phyloP scores from a whole-genome alignment of 2,113 vertebrate genomes.

The Podarcis raffonei region DNA sequence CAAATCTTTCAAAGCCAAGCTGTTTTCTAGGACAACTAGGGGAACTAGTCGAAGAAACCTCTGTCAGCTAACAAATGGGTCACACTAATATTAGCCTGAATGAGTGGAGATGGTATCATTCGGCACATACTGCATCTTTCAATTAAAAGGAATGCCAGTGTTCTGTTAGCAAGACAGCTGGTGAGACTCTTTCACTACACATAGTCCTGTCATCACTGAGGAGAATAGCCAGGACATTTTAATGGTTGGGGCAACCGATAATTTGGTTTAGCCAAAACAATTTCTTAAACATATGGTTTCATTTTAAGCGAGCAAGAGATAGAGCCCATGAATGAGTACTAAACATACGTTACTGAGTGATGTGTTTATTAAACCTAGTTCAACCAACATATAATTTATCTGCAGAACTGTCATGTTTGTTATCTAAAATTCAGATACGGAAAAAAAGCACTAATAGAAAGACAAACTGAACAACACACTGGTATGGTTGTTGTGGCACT shows the following conservation, averaged over 20 bases:
- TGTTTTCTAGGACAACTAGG: constrained; percentile 51
- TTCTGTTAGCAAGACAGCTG: constrained; percentile 75
- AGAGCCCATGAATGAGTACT: constrained; percentile 49
- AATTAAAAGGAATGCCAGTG: constrained; percentile 72
- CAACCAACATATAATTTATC: constrained; percentile 34
- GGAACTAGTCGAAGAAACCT: constrained; percentile 53
- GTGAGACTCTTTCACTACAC: constrained; percentile 71
- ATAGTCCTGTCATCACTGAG: constrained; percentile 72
- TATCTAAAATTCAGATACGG: constrained; percentile 23
- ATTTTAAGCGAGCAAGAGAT: constrained; percentile 52
- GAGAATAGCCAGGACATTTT: constrained; percentile 64
- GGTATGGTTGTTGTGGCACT: neutral
- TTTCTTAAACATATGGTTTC: constrained; percentile 54
- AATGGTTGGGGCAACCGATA: constrained; percentile 67
- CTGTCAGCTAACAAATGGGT: constrained; percentile 69
- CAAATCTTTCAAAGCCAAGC: constrained; percentile 17
- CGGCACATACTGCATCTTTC: constrained; percentile 72
- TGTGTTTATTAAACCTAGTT: constrained; percentile 52
- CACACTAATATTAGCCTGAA: constrained; percentile 68
- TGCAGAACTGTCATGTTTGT: constrained; percentile 42
- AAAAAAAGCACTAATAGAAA: constrained; percentile 41
- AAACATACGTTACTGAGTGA: neutral
- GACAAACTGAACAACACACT: neutral
- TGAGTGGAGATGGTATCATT: constrained; percentile 71
- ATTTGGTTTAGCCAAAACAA: constrained; percentile 69